phyloP scores from a whole-genome alignment of 2,797 vertebrate species.

The Heterohyrax brucei region DNA sequence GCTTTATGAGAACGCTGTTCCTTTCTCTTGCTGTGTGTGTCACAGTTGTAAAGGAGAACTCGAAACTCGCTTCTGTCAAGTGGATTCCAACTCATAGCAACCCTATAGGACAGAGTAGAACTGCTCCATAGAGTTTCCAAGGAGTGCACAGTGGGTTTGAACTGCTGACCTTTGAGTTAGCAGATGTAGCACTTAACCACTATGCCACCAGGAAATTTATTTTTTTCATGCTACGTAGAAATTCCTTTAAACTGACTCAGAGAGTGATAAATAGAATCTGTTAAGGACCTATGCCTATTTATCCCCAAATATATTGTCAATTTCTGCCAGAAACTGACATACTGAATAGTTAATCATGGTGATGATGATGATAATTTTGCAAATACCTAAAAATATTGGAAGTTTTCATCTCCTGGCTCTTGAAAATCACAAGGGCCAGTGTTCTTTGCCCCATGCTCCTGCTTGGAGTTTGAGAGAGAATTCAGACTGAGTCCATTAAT shows the following conservation, averaged over 20 bases:
- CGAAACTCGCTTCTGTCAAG: too few relatives aligned
- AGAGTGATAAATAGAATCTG: background rate
- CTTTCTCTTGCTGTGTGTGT: constrained; percentile 40
- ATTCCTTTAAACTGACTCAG: constrained; percentile 7
- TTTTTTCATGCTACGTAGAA: constrained; percentile 8
- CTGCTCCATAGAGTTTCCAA: too few relatives aligned
- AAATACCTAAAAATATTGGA: background rate
- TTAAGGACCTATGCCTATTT: background rate
- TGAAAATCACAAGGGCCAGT: background rate
- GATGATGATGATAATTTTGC: background rate
- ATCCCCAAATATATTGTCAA: background rate
- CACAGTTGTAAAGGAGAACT: constrained; percentile 11
- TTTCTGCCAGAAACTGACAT: background rate
- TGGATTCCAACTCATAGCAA: too few relatives aligned
- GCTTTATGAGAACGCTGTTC: background rate
- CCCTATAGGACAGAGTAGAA: too few relatives aligned
- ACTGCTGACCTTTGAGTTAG: too few relatives aligned
- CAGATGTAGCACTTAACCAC: too few relatives aligned
- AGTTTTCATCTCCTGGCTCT: constrained; percentile 15
- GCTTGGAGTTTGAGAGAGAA: background rate
- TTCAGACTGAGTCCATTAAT: background rate
- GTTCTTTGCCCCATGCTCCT: background rate
- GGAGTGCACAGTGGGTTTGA: too few relatives aligned
- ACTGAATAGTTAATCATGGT: background rate
- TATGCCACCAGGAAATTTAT: background rate